Percentiles rank a stretch among this genome's conserved stretches.
Conservation (phyloP, 2,797 vertebrate species). For the Hirundo rustica region DNA sequence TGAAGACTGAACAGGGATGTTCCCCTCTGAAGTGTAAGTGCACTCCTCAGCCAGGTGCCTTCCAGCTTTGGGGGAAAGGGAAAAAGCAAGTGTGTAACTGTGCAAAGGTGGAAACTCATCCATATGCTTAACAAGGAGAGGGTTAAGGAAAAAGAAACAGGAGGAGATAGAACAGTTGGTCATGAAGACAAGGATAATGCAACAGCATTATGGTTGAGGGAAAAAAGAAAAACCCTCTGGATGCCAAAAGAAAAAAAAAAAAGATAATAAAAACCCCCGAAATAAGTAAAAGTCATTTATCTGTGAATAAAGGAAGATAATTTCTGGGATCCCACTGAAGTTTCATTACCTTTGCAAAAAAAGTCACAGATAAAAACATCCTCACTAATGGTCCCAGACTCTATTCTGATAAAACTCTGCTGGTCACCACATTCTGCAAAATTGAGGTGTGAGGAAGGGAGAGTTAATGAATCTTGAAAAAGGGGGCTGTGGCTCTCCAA, state of each 20-base stretch:
- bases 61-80: background rate
- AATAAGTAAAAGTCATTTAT: background rate
- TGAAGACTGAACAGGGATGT: background rate
- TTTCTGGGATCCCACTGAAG: background rate
- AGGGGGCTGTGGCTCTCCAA: background rate
- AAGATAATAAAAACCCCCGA: fast-evolving
- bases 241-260: no score
- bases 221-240: background rate
- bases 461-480: background rate
- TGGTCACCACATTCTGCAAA: background rate
- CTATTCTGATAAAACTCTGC: background rate
- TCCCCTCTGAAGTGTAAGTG: background rate
- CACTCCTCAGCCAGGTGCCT: background rate
- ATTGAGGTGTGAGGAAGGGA: background rate
- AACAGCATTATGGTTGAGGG: background rate
- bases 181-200: background rate
- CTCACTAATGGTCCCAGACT: background rate
- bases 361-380: background rate
- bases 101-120: background rate
- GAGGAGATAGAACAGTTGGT: background rate
- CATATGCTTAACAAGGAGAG: background rate
- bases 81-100: background rate
- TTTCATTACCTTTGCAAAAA: background rate
- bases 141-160: background rate
- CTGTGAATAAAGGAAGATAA: background rate